These are phyloP conservation scores for Hoplias malabaricus DNA, from an alignment of 2,113 vertebrate species.

Conservation along the genomic window DNA sequence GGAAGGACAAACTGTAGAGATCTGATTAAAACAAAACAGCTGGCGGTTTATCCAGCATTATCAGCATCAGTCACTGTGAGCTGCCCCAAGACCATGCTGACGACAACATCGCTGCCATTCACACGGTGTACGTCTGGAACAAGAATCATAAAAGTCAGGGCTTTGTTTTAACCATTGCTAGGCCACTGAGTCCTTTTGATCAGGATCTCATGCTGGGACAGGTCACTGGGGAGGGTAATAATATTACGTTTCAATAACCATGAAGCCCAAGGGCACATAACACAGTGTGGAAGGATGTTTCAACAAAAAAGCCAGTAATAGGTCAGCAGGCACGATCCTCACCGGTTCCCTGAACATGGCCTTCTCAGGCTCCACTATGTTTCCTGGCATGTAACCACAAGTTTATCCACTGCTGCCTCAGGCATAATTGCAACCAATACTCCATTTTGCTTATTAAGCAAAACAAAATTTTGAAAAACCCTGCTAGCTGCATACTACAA, in stretches of 20 bases:
- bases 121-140: background rate
- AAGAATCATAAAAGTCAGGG: background rate
- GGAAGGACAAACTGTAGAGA: conserved; percentile 56
- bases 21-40: conserved; percentile 74
- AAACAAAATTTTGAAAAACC: background rate
- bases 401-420: background rate
- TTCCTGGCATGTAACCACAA: background rate
- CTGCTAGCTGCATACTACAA: too few relatives aligned
- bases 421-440: background rate
- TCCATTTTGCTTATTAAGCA: background rate
- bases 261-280: background rate
- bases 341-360: background rate
- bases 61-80: conserved; percentile 45
- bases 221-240: too few relatives aligned
- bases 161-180: background rate
- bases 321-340: background rate
- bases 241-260: background rate
- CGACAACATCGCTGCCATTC: conserved; percentile 27
- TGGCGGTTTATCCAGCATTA: conserved; percentile 66
- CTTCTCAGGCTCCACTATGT: background rate
- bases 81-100: conserved; percentile 42
- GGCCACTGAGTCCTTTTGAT: background rate
- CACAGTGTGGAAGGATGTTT: background rate
- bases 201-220: too few relatives aligned
- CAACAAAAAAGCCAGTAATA: background rate